Evolutionary conservation across 2,113 vertebrate species (phyloP), one percentile per base, ranked within the genome.

Genomic region (Peromyscus californicus): DNA sequence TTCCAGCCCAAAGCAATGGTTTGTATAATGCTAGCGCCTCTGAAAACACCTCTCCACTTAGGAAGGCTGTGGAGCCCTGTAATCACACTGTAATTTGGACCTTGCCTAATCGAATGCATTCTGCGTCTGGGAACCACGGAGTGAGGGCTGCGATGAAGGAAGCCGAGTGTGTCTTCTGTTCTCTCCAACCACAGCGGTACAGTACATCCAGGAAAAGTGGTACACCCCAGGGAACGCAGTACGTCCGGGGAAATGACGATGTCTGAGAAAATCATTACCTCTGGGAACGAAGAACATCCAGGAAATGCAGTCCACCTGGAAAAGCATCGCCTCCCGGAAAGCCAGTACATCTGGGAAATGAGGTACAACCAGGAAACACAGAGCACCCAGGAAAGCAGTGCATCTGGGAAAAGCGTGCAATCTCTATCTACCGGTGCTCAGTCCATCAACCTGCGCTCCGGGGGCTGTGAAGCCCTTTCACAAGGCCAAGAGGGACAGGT

Each of bases 11-110:
- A 95, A 69, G 92, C 48, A 57, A 92, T 79, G 57, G 26, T 82
- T 70, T 76, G 70, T 86, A 45, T 94, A 78, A 42, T 24, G 36
- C 76, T 54, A 94, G 63, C 76, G 11, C 90, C 78, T 95, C 19
- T 69, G 86, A 85, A 96, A 94, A 88, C 5, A 42, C 42, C 61
- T 54, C 33, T 1, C 1, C 29, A 19, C 75, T 92, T 13, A 67
- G 59, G 88, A 51, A 92, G 61, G 79, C 63, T 21, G 26, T 2
- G 83, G 63, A 86, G 10, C 63, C 63, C 10, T 63, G 59, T 31
- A 45, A 70, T 70, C 45, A 70, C 11, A 24, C 42, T 15, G 65
- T 24, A 13, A 36, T 89, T 92, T 45, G 83, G 84, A 70, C 90
- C 74, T 63, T 51, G 57, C 79, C 33, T 89, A 13, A 72, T 54